Conservation (phyloP, 2,888 invertebrate genomes). For the Sarcophaga variegata region DNA sequence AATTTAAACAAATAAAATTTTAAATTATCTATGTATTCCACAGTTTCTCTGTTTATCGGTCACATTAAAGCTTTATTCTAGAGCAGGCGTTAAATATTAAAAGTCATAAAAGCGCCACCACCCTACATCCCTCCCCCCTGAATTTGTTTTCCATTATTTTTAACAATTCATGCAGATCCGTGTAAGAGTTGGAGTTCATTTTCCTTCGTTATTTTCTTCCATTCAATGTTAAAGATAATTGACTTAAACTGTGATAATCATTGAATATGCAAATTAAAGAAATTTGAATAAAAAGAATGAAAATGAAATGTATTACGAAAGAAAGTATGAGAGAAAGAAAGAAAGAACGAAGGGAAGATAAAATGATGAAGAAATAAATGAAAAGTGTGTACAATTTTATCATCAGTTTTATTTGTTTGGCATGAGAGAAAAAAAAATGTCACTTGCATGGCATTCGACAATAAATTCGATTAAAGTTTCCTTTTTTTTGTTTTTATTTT, state of each 20-base stretch:
- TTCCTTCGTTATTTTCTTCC: neutral
- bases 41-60: neutral
- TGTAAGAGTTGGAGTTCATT: neutral
- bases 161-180: neutral
- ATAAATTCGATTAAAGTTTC: conserved; percentile 60
- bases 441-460: conserved; percentile 48
- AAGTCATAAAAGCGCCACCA: conserved; percentile 31
- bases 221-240: conserved; percentile 48
- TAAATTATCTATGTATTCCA: neutral
- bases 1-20: conserved; percentile 33
- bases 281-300: too few species aligned
- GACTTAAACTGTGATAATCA: conserved; percentile 63
- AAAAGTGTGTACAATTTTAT: too few species aligned
- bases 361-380: too few species aligned
- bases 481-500: too few species aligned
- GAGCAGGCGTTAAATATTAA: conserved; percentile 45
- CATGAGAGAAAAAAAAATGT: conserved; percentile 36
- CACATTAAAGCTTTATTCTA: neutral
- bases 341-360: neutral
- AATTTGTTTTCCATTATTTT: neutral
- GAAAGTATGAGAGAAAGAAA: neutral
- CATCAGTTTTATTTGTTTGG: neutral
- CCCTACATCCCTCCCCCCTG: too few species aligned
- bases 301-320: neutral
- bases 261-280: conserved; percentile 65